Conservation (phyloP, 2,797 vertebrate genomes). For the Eleutherodactylus coqui region DNA sequence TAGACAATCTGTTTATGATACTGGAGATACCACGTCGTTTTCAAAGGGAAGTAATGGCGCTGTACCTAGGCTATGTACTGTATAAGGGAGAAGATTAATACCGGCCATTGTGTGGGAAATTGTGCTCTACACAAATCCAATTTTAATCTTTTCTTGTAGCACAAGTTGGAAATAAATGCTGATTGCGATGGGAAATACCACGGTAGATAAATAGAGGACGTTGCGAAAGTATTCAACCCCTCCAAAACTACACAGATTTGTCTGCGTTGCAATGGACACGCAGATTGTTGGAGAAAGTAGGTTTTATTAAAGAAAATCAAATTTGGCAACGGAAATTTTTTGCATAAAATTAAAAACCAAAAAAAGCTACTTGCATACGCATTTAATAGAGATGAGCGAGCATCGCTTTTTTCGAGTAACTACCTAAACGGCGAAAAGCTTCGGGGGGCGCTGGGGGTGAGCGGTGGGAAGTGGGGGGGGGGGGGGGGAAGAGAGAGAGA, state of each 20-base stretch:
- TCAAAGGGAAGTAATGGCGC: conserved; percentile 17
- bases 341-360: not conserved
- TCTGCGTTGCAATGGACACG: not conserved
- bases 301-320: no score
- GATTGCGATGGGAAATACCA: not conserved
- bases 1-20: conserved; percentile 29
- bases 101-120: not conserved
- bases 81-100: not conserved
- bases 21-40: not conserved
- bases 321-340: not conserved
- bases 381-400: no score
- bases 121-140: not conserved
- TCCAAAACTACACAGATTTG: not conserved
- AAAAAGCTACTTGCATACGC: no score
- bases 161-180: not conserved
- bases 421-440: no score
- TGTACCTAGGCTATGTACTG: not conserved
- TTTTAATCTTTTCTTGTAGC: not conserved
- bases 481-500: no score
- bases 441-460: no score
- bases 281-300: no score
- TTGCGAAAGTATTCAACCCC: conserved; percentile 2
- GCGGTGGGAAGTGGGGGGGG: no score
- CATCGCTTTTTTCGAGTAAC: no score
- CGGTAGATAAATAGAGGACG: not conserved